phyloP scores from a whole-genome alignment of 2,797 vertebrate genomes.

The Graptemys geographica region DNA sequence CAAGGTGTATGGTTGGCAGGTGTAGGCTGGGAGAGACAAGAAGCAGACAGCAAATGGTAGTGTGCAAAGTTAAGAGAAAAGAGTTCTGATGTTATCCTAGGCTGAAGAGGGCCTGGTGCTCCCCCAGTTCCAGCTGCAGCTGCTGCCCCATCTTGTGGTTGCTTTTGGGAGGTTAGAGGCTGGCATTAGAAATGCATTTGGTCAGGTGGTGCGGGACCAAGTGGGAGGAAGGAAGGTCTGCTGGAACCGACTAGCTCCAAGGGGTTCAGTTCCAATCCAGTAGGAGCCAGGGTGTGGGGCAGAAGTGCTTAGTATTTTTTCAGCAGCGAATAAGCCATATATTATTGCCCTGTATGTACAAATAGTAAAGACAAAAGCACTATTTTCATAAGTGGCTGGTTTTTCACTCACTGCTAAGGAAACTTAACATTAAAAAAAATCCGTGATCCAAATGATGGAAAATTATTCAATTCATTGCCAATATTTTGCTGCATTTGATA shows the following conservation, averaged over 20 bases:
- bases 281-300: neutral
- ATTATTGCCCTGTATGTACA: rapidly evolving
- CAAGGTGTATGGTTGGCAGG: neutral
- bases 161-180: neutral
- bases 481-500: slow-evolving; percentile 6
- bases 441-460: neutral
- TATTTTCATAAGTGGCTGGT: neutral
- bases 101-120: neutral
- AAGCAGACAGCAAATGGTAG: neutral
- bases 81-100: neutral
- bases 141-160: neutral
- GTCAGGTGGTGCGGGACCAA: neutral
- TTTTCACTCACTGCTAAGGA: neutral
- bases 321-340: rapidly evolving
- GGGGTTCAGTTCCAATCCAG: neutral
- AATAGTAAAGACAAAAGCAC: neutral
- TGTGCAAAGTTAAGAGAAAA: rapidly evolving
- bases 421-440: neutral
- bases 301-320: neutral
- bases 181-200: rapidly evolving
- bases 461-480: neutral
- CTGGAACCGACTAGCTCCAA: neutral
- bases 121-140: neutral
- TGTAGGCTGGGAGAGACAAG: neutral
- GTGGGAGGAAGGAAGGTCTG: neutral